phyloP scores from a whole-genome alignment of 2,797 vertebrate genomes.

The Agapornis canus region DNA sequence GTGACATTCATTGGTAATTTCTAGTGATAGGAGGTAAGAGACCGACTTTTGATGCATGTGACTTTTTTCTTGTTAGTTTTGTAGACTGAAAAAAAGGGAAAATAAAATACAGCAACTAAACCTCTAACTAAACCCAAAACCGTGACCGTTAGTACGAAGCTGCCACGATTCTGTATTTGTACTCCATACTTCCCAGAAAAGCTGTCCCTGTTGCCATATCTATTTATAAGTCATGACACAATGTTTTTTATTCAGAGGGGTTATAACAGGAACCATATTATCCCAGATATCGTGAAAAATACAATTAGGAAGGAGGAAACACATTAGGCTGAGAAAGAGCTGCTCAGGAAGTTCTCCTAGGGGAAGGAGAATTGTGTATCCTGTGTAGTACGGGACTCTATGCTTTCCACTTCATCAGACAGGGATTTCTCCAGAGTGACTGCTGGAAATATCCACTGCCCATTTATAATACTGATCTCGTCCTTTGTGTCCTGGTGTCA shows the following conservation, averaged over 20 bases:
- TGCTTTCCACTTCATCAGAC: background rate
- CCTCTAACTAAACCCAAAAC: background rate
- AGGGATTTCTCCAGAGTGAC: background rate
- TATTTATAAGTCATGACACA: background rate
- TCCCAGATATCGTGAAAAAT: background rate
- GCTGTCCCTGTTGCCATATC: background rate
- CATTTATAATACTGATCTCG: background rate
- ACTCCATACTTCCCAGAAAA: background rate
- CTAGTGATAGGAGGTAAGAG: background rate
- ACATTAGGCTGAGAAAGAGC: background rate
- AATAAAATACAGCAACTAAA: background rate
- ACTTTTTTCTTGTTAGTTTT: background rate
- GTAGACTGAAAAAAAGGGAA: background rate
- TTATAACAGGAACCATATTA: background rate
- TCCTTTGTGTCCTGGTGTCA: background rate
- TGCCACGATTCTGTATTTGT: background rate
- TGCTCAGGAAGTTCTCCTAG: background rate
- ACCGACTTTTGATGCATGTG: background rate
- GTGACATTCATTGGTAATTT: background rate
- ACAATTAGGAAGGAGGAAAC: background rate
- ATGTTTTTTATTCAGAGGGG: background rate
- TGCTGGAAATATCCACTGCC: background rate
- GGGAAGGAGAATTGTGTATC: background rate
- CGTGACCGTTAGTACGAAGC: accelerated
- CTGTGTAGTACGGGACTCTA: background rate